Evolutionary conservation across 2,113 vertebrate genomes (phyloP), one percentile per base, ranked within the genome.

Genomic region (Catharus minimus): DNA sequence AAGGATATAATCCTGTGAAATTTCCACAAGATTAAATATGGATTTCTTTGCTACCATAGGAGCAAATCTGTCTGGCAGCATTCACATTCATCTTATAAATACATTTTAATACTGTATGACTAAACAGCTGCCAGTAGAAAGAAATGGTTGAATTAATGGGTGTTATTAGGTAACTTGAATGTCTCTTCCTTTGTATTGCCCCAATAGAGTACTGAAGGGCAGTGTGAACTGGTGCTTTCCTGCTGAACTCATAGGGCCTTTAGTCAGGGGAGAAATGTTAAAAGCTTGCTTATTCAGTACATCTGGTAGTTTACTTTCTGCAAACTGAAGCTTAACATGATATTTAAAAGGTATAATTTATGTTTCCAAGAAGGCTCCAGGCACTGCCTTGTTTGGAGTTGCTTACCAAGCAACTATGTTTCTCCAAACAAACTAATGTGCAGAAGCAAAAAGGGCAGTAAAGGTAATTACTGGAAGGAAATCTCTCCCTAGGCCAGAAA

Each of bases 381-480:
- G 97, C 97, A 82, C 71, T 94, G 94, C 93, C 80, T 89, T 89
- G 92, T 96, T 97, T 94, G 92, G 93, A 94, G 95, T 5, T 94
- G 93, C 97, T 97, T 95, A 96, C 96, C 39, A 77, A 96, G 95
- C 92, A 96, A 93, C 93, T 95, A 62, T 24, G 26, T 96, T 95
- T 95, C 95, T 96, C 96, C 96, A 97, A 97, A 97, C 96, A 98
- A 97, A 96, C 92, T 89, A 72, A 95, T 67, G 93, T 91, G 87
- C 95, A 97, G 94, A 75, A 97, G 97, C 95, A 86, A 94, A 97
- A 97, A 98, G 97, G 96, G 95, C 97, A 98, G 79, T 72, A 89
- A 96, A 97, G 95, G 96, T 90, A 98, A 97, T 97, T 97, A 98
- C 95, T 96, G 96, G 88, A 96, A 98, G 97, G 95, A 97, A 98